Conservation (phyloP, 2,113 vertebrate genomes). For the Chaetodon trifascialis region DNA sequence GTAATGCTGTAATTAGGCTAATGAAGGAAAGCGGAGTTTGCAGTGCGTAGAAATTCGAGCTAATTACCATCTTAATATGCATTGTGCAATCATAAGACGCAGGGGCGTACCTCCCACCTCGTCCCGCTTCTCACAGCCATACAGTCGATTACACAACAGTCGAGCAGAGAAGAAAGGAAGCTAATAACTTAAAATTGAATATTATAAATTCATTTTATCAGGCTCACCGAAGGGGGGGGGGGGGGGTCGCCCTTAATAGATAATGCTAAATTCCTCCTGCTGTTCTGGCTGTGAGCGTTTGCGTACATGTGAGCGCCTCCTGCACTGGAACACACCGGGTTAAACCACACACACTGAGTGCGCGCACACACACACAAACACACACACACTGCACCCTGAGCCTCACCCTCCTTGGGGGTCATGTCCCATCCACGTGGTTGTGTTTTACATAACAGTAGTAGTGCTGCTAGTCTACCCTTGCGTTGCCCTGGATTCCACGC, state of each 20-base stretch:
- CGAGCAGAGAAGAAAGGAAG: background rate
- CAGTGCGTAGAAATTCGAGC: slow-evolving; percentile 13
- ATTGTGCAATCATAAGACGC: slow-evolving; percentile 47
- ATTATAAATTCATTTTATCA: background rate
- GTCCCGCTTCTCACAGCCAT: slow-evolving; percentile 1
- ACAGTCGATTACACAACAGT: slow-evolving; percentile 7
- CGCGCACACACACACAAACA: background rate
- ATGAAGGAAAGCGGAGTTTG: slow-evolving; percentile 41
- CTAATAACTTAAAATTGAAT: slow-evolving; percentile 11
- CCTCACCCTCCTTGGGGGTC: slow-evolving; percentile 59
- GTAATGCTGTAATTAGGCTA: slow-evolving; percentile 57
- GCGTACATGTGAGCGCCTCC: slow-evolving; percentile 41
- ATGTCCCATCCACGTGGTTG: slow-evolving; percentile 57
- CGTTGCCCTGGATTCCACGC: slow-evolving; percentile 47
- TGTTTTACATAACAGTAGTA: slow-evolving; percentile 68
- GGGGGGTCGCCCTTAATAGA: background rate
- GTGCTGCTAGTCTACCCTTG: slow-evolving; percentile 44
- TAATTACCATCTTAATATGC: slow-evolving; percentile 37
- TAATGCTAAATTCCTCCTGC: background rate
- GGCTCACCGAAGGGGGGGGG: background rate
- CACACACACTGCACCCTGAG: slow-evolving; percentile 18
- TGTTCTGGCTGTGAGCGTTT: slow-evolving; percentile 32
- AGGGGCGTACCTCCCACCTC: slow-evolving; percentile 11
- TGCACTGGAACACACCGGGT: slow-evolving; percentile 14
- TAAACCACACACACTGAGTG: slow-evolving; percentile 35